Evolutionary conservation across 1,140 invertebrate species (phyloP).

Genomic region (Littorina saxatilis): DNA sequence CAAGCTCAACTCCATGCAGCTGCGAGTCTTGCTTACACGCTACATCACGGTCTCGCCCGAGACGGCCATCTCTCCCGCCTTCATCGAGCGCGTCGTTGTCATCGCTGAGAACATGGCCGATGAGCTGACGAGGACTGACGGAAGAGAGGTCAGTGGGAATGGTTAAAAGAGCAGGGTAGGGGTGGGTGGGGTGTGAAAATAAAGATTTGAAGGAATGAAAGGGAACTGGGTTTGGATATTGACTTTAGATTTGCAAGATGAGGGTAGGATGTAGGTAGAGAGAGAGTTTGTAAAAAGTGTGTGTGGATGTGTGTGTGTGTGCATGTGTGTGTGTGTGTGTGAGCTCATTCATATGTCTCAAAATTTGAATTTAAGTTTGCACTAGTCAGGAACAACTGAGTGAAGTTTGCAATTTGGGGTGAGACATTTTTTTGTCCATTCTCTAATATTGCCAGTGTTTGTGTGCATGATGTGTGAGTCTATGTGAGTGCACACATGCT

Average conservation of each 20-base stretch:
- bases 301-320: too few species aligned
- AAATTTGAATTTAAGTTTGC: too few species aligned
- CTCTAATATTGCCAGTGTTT: too few species aligned
- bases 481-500: too few species aligned
- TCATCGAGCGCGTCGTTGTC: slow-evolving; percentile 76
- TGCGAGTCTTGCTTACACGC: slow-evolving; percentile 84
- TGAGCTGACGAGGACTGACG: slow-evolving; percentile 91
- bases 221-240: slow-evolving; percentile 67
- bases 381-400: too few species aligned
- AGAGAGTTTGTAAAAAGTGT: not conserved
- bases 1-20: slow-evolving; percentile 97
- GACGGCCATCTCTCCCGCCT: slow-evolving; percentile 77
- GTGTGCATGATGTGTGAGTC: too few species aligned
- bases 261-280: not conserved
- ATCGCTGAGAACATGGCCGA: slow-evolving; percentile 96
- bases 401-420: too few species aligned
- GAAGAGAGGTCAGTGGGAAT: slow-evolving; percentile 80
- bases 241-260: not conserved
- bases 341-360: too few species aligned
- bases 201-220: too few species aligned
- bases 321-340: too few species aligned
- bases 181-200: not conserved
- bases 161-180: not conserved
- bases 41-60: slow-evolving; percentile 85
- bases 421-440: too few species aligned